These are phyloP conservation scores for Leptobrachium leishanense DNA, from an alignment of 2,113 vertebrate genomes.

Conservation along the genomic window DNA sequence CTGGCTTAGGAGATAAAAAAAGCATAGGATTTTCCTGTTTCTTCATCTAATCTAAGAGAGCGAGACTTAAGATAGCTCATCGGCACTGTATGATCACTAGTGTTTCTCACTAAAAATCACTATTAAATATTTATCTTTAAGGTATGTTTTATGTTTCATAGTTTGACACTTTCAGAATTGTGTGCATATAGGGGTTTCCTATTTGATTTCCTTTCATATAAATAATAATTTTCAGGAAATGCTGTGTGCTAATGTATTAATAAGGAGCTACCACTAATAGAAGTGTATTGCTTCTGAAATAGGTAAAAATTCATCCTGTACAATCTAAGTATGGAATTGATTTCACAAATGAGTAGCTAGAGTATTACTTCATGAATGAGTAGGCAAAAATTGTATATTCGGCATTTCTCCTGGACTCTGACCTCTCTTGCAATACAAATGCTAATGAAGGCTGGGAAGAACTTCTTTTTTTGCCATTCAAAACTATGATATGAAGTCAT, in stretches of 20 bases:
- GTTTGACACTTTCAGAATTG: neutral
- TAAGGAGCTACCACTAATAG: slow-evolving; percentile 1
- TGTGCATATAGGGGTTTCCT: neutral
- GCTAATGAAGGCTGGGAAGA: slow-evolving; percentile 41
- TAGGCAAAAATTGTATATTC: slow-evolving; percentile 46
- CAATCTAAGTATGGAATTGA: slow-evolving; percentile 22
- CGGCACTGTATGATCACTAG: no score
- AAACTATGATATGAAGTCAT: slow-evolving; percentile 43
- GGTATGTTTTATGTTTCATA: no score
- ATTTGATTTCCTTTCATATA: neutral
- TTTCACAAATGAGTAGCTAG: slow-evolving; percentile 45
- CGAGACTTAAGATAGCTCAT: no score
- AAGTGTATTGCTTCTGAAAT: slow-evolving; percentile 25
- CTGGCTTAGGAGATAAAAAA: no score
- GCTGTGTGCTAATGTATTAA: slow-evolving; percentile 4
- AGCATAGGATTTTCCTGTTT: no score
- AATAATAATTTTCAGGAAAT: neutral
- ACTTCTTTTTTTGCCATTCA: slow-evolving; percentile 42
- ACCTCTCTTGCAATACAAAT: slow-evolving; percentile 38
- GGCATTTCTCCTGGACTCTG: slow-evolving; percentile 35
- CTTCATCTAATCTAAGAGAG: no score
- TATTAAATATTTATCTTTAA: no score
- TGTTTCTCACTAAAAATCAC: no score
- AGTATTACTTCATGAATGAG: slow-evolving; percentile 44
- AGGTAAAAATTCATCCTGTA: slow-evolving; percentile 2